These are phyloP conservation scores for Aquatica leii DNA, from an alignment of 2,888 invertebrate genomes.

Conservation along the genomic window DNA sequence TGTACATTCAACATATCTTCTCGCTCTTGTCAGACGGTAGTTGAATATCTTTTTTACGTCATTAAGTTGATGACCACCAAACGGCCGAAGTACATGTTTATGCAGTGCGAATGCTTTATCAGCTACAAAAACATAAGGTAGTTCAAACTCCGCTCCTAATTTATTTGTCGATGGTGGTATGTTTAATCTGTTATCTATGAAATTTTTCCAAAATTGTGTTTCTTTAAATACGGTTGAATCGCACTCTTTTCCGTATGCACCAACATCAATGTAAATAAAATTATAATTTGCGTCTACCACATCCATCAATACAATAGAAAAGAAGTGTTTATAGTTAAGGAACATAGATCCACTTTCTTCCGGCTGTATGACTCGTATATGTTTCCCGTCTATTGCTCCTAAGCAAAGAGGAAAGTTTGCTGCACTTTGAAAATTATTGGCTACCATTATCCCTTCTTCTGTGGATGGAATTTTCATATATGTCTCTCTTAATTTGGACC, in stretches of 20 bases:
- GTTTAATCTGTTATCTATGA: no score
- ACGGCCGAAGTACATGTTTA: conserved; percentile 24
- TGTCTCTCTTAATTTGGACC: conserved; percentile 32
- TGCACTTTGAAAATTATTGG: conserved; percentile 34
- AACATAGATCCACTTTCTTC: conserved; percentile 42
- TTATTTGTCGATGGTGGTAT: conserved; percentile 14
- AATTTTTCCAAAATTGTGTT: conserved; percentile 40
- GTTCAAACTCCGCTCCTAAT: conserved; percentile 19
- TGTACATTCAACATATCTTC: conserved; percentile 18
- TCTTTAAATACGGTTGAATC: conserved; percentile 45
- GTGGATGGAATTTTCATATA: conserved; percentile 40
- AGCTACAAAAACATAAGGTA: conserved; percentile 44
- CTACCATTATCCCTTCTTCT: conserved; percentile 39
- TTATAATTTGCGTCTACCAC: conserved; percentile 43
- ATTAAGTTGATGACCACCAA: conserved; percentile 38
- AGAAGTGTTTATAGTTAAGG: conserved; percentile 44
- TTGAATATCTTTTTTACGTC: conserved; percentile 31
- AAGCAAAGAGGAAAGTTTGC: conserved; percentile 40
- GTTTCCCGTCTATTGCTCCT: conserved; percentile 47
- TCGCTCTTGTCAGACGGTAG: conserved; percentile 40
- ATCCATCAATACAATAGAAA: conserved; percentile 43
- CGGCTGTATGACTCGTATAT: conserved; percentile 44
- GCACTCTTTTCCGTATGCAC: conserved; percentile 33
- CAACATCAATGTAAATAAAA: conserved; percentile 42
- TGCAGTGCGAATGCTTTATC: conserved; percentile 27